phyloP scores from a whole-genome alignment of 2,888 invertebrate genomes.

The Perithous albicinctus region DNA sequence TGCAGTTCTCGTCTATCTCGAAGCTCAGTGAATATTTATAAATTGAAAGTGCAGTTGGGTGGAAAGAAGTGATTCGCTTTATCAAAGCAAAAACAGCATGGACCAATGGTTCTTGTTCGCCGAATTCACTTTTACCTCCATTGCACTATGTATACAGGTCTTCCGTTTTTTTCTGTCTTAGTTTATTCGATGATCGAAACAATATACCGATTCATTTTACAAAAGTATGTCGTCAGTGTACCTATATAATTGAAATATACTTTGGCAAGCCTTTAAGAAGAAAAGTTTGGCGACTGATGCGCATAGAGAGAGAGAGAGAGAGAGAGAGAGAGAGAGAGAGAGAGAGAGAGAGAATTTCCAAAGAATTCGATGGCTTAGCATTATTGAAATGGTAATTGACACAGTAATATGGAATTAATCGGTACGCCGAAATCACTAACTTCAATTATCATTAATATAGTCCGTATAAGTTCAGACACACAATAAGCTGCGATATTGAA shows the following conservation, averaged over 20 bases:
- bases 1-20: conserved; percentile 17
- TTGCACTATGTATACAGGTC: neutral
- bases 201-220: no score
- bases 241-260: no score
- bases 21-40: conserved; percentile 66
- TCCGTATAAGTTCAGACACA: neutral
- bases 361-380: no score
- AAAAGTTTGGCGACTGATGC: no score
- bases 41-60: conserved; percentile 55
- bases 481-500: neutral
- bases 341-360: no score
- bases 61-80: conserved; percentile 55
- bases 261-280: no score
- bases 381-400: neutral
- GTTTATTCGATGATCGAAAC: no score
- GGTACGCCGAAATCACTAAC: neutral
- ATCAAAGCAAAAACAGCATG: conserved; percentile 50
- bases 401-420: neutral
- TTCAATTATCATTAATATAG: neutral
- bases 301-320: no score
- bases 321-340: no score
- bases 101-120: conserved; percentile 31
- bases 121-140: conserved; percentile 35
- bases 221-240: no score
- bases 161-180: neutral